A percentile compares a stretch with the other conserved stretches of the same genome.
Conservation (phyloP, 1,140 invertebrate genomes). For the Adoxophyes honmai region DNA sequence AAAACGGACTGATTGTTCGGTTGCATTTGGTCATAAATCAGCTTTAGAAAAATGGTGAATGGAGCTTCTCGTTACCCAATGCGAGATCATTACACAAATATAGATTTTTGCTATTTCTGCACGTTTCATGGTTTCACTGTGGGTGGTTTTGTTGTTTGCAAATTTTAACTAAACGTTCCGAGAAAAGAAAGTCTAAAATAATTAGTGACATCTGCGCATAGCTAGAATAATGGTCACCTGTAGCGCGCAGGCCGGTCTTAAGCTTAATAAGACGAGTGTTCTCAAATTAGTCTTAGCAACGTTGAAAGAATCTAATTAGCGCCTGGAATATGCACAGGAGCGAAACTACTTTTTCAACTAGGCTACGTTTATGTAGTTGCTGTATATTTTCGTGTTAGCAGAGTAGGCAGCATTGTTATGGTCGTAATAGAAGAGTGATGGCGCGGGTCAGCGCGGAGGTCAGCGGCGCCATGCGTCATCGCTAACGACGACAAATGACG, state of each 20-base stretch:
- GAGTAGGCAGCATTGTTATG: conserved; percentile 24
- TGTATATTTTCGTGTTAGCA: conserved; percentile 13
- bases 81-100: conserved; percentile 75
- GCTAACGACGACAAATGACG: conserved; percentile 76
- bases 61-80: conserved; percentile 57
- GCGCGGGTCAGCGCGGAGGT: conserved; percentile 58
- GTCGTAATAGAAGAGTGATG: conserved; percentile 65
- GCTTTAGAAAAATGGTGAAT: conserved; percentile 54
- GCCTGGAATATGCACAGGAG: not conserved
- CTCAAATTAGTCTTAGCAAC: conserved; percentile 9
- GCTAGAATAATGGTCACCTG: conserved; percentile 51
- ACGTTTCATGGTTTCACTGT: conserved; percentile 57
- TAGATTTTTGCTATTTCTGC: conserved; percentile 69
- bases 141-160: conserved; percentile 55
- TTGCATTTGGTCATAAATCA: conserved; percentile 72
- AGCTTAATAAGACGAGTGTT: conserved; percentile 14
- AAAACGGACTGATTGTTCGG: conserved; percentile 65
- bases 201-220: conserved; percentile 32
- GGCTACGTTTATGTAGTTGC: conserved; percentile 3
- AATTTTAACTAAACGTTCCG: conserved; percentile 46
- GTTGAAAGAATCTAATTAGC: not conserved
- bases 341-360: conserved; percentile 16
- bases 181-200: conserved; percentile 62
- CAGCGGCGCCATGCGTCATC: conserved; percentile 70
- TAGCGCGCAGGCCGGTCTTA: conserved; percentile 15